A percentile compares a stretch with the other conserved stretches of the same genome.
Conservation (phyloP, 2,797 vertebrate species). For the Artibeus jamaicensis region DNA sequence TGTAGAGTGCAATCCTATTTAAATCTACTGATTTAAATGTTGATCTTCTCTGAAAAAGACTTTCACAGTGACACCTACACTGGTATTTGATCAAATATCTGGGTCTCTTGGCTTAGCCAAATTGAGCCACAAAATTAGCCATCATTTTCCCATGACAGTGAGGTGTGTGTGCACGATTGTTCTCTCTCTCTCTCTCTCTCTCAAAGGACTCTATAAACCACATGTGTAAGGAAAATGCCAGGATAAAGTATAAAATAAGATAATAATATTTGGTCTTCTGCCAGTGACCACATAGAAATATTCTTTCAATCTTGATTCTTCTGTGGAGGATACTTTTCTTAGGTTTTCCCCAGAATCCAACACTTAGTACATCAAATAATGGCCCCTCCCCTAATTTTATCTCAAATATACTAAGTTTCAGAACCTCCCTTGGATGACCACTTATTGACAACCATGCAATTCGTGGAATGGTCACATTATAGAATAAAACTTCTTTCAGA, state of each 20-base stretch:
- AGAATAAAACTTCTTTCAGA: background rate
- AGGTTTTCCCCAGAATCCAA: background rate
- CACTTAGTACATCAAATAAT: background rate
- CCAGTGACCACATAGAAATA: background rate
- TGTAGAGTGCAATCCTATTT: background rate
- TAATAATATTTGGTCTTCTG: background rate
- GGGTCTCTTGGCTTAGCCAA: background rate
- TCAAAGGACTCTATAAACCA: background rate
- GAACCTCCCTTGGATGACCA: background rate
- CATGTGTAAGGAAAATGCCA: background rate
- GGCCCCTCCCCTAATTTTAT: background rate
- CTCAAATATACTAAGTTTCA: background rate
- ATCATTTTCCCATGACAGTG: background rate
- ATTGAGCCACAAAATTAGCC: background rate
- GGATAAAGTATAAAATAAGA: background rate
- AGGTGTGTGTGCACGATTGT: background rate
- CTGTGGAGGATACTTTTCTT: background rate
- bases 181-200: background rate
- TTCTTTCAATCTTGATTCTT: background rate
- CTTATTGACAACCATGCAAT: background rate
- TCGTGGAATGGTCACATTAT: background rate
- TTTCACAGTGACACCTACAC: background rate
- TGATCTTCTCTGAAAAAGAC: background rate
- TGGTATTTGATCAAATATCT: background rate
- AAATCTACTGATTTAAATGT: background rate